Conservation (phyloP, 1,140 invertebrate genomes). For the Himalopsyche phryganea region DNA sequence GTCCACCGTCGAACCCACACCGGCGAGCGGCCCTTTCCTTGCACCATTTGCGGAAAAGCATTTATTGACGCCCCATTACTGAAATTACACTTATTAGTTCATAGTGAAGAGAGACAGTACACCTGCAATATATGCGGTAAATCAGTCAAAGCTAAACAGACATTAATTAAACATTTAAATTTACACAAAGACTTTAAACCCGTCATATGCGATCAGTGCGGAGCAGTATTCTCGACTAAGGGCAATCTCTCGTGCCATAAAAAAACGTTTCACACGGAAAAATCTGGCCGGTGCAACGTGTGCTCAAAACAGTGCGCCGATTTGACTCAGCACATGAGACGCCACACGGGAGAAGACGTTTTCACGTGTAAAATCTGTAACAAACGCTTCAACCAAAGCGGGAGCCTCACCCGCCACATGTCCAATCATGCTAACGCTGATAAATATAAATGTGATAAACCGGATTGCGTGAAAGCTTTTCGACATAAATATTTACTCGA, state of each 20-base stretch:
- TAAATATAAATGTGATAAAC: constrained; percentile 42
- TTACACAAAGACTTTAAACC: constrained; percentile 27
- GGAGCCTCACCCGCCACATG: constrained; percentile 43
- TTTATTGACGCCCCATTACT: constrained; percentile 40
- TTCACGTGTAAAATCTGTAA: constrained; percentile 56
- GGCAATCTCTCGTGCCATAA: constrained; percentile 51
- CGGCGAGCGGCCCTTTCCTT: constrained; percentile 73
- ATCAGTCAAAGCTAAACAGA: constrained; percentile 40
- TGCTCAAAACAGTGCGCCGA: constrained; percentile 47
- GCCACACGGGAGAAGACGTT: constrained; percentile 67
- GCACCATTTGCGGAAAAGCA: constrained; percentile 63
- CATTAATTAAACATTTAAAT: constrained; percentile 39
- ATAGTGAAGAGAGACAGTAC: constrained; percentile 44
- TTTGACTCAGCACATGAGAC: constrained; percentile 56
- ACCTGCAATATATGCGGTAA: constrained; percentile 41
- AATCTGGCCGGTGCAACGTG: constrained; percentile 43
- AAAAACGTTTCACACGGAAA: constrained; percentile 44
- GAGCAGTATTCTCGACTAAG: constrained; percentile 56
- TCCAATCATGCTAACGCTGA: constrained; percentile 43
- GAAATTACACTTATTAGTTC: constrained; percentile 36
- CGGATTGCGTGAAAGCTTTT: constrained; percentile 44
- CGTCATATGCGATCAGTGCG: constrained; percentile 52
- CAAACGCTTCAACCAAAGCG: constrained; percentile 46
- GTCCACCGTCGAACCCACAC: constrained; percentile 60
- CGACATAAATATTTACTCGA: constrained; percentile 45